Conservation (phyloP, 1,140 invertebrate species). For the Drosophila melanica region DNA sequence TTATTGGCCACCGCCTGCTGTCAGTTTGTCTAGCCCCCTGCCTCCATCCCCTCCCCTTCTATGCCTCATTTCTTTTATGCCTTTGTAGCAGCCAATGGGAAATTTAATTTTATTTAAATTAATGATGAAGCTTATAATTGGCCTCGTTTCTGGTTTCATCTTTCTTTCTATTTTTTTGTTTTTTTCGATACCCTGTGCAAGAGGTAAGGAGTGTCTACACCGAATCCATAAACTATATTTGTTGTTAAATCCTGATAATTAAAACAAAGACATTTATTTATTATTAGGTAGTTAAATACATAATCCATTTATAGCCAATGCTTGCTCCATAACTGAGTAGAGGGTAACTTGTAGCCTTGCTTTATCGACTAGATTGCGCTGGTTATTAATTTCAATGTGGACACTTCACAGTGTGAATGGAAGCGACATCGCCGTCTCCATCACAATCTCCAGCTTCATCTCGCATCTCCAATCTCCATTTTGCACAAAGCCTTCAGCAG, state of each 20-base stretch:
- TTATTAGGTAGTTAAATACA: too few relatives aligned
- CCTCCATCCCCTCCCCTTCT: constrained; percentile 7
- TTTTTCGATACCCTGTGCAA: neutral
- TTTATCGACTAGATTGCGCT: too few relatives aligned
- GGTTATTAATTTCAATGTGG: constrained; percentile 50
- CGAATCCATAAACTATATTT: too few relatives aligned
- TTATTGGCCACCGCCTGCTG: constrained; percentile 70
- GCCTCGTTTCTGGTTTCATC: constrained; percentile 59
- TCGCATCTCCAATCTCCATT: constrained; percentile 3
- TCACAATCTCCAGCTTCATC: constrained; percentile 2
- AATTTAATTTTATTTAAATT: constrained; percentile 82
- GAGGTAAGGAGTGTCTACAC: too few relatives aligned
- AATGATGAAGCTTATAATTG: constrained; percentile 82
- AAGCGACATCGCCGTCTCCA: constrained; percentile 38
- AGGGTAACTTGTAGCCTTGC: too few relatives aligned
- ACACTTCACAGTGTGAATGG: constrained; percentile 58
- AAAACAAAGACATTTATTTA: too few relatives aligned
- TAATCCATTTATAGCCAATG: too few relatives aligned
- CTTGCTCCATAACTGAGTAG: too few relatives aligned
- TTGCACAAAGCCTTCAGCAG: constrained; percentile 20
- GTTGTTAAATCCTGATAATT: too few relatives aligned
- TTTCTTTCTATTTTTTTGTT: constrained; percentile 31
- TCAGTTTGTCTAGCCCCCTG: constrained; percentile 7
- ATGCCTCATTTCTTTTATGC: constrained; percentile 31
- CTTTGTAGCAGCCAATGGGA: constrained; percentile 49